Percentiles rank a stretch among this genome's conserved stretches.
These are phyloP conservation scores for Ianthella basta DNA, from an alignment of 37 sponge, comb jelly and placozoan genomes.

Conservation along the genomic window DNA sequence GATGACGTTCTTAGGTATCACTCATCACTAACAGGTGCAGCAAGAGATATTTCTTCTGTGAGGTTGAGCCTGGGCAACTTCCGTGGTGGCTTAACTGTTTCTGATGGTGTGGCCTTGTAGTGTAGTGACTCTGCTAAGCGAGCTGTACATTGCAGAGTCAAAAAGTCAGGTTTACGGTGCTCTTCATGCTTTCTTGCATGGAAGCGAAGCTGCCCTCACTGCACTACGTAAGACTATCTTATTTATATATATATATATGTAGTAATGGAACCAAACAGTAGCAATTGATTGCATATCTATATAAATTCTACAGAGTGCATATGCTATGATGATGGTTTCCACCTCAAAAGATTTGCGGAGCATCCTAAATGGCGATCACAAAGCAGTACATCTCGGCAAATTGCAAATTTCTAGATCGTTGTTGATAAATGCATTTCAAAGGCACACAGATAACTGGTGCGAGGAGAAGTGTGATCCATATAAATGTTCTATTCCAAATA, in stretches of 20 bases:
- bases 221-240: conserved; percentile 4
- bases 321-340: conserved; percentile 29
- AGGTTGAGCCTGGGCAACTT: too few relatives aligned
- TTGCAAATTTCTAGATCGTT: neutral
- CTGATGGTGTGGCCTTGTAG: conserved; percentile 53
- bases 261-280: neutral
- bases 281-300: neutral
- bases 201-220: neutral
- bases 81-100: too few relatives aligned
- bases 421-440: conserved; percentile 12
- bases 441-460: conserved; percentile 7
- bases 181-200: conserved; percentile 12
- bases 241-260: neutral
- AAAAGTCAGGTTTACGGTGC: conserved; percentile 36
- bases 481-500: neutral
- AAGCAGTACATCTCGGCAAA: neutral
- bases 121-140: conserved; percentile 20
- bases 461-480: neutral
- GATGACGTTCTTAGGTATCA: too few relatives aligned
- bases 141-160: conserved; percentile 39
- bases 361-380: neutral
- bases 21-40: too few relatives aligned
- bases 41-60: too few relatives aligned
- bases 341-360: neutral
- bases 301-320: conserved; percentile 3